Evolutionary conservation across 2,113 vertebrate species (phyloP), one percentile per base, ranked within the genome.

Genomic region (Phoxinus phoxinus): DNA sequence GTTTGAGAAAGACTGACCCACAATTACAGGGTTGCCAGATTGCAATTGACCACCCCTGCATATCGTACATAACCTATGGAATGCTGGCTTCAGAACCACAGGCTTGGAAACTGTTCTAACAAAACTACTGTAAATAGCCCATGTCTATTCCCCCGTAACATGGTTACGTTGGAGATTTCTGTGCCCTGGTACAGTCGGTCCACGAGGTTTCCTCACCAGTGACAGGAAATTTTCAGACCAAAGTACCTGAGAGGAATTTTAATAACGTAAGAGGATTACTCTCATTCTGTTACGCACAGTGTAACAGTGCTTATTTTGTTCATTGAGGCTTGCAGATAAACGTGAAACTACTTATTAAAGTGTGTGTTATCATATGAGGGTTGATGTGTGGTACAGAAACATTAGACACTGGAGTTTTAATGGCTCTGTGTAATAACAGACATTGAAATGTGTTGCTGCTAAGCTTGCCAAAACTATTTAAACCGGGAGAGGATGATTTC

Each of bases 261-360:
- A 58, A 89, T 81, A 83, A 53, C 59, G 61, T 87, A 81, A 56
- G 12, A 80, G 61, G 82, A 86, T 87, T 85, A 71, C 48, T 85
- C 23, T 2, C 25, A 69, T 71, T 58, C 75, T 19, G 35, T 74
- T 76, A 25, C 17, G 3, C 23, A 59, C 30, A n/a, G 48, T 76
- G 25, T 76, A 32, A 27, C 48, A 17, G 35, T 63, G 77, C 58
- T 80, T 61, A 19, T 80, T 80, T 44, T 63, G 58, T 80, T 80
- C 56, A 63, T 8, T 17, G 32, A n/a, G 37, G 25, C 21, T 25
- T 15, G 41, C 41, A 17, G n/a, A 46, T 74, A 74, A 46, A 74
- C 41, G 25, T 72, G 9, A 72, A 41, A n/a, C 69, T 41, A n/a
- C 69, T 41, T n/a, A 56, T 53, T 53, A 72, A 53, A 19, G 17